These are phyloP conservation scores for Sander lucioperca DNA, from an alignment of 2,113 vertebrate genomes.

Conservation along the genomic window DNA sequence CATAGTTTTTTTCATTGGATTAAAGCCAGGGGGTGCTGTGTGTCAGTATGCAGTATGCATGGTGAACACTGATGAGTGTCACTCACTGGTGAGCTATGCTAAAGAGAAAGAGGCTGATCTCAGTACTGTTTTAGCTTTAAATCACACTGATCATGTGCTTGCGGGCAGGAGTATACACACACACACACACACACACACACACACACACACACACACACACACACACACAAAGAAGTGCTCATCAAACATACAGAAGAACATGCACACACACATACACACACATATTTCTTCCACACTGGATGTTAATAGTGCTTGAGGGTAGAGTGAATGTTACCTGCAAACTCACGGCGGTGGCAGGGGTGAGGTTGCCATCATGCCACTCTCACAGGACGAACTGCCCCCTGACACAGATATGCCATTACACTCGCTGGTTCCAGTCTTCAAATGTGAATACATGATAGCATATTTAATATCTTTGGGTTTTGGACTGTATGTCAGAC, in stretches of 20 bases:
- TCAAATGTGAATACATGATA: too few relatives aligned
- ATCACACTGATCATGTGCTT: constrained; percentile 81
- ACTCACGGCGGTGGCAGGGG: constrained; percentile 38
- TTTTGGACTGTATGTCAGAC: not conserved
- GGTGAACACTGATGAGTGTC: constrained; percentile 73
- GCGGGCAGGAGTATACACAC: constrained; percentile 54
- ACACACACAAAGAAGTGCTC: constrained; percentile 21
- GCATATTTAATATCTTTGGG: not conserved
- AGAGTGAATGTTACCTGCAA: constrained; percentile 66
- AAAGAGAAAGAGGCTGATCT: constrained; percentile 72
- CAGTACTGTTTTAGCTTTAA: constrained; percentile 73
- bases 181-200: constrained; percentile 37
- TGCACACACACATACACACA: constrained; percentile 6
- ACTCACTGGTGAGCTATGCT: constrained; percentile 68
- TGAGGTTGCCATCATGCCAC: constrained; percentile 8
- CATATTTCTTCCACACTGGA: constrained; percentile 49
- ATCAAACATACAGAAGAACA: constrained; percentile 21
- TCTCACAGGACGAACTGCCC: constrained; percentile 16
- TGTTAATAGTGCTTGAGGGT: constrained; percentile 70
- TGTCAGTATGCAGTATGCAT: constrained; percentile 49
- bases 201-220: constrained; percentile 17
- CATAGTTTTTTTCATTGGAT: constrained; percentile 62
- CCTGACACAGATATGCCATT: too few relatives aligned
- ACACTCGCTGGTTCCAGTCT: too few relatives aligned
- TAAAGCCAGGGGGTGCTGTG: constrained; percentile 82